Evolutionary conservation across 2,797 vertebrate species (phyloP), one percentile per base, ranked within the genome.

Genomic region (Otus scops): DNA sequence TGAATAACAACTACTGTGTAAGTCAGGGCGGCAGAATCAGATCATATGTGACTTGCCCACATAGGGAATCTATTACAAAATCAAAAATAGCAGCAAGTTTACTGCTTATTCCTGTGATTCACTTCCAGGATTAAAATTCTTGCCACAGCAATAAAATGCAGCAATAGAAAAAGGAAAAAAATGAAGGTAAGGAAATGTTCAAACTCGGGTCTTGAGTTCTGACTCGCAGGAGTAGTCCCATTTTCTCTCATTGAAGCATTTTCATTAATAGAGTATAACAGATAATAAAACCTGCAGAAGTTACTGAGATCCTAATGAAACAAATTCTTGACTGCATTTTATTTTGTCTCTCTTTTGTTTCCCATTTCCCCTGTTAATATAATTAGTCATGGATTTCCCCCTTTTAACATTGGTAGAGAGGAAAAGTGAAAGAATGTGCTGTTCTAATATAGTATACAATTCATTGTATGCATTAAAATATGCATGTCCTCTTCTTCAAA

Each of bases 391-490:
- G 17, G 6, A 39, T 86, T 85, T 71, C 17, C 22, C 34, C 34
- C 43, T 91, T 92, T 85, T 92, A 61, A 95, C 59, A 85, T 0
- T 67, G 27, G 7, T 45, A 89, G 76, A 51, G 61, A 79, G 39
- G 45, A 92, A 85, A 80, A 81, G 2, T 7, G 54, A 82, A 88
- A 89, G 23, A 93, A 74, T 43, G 61, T 93, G 26, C n/a, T 85
- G 38, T 63, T 92, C 39, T 84, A 95, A 89, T 81, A 90, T 60
- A 96, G 75, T 76, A 43, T n/a, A 89, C 32, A 86, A 56, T 92
- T 88, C 69, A 90, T 69, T 92, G 77, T 96, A 91, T 92, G 91
- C 88, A 96, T 92, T 94, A 96, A 97, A 90, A 92, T 95, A 95
- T 93, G 74, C 91, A 88, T 92, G 91, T 32, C 67, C 43, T 90